These are phyloP conservation scores for Pseudomyrmex pallidus DNA, from an alignment of 1,140 invertebrate species.

Conservation along the genomic window DNA sequence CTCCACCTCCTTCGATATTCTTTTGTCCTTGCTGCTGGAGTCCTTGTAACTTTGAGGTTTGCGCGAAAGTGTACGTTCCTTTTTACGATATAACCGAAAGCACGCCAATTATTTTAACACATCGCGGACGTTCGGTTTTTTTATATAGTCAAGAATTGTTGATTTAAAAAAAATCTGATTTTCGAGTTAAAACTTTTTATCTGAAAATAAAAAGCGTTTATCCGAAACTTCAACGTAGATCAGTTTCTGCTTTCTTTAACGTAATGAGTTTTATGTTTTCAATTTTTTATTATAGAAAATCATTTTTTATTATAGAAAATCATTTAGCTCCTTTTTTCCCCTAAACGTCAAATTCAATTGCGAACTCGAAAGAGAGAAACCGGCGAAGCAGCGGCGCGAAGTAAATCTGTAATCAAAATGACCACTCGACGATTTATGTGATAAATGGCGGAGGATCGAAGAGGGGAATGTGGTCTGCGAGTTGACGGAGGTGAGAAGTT, in stretches of 20 bases:
- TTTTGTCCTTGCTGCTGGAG: slow-evolving; percentile 43
- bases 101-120: slow-evolving; percentile 13
- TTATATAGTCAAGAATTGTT: not conserved
- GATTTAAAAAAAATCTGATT: not conserved
- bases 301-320: no score
- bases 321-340: not conserved
- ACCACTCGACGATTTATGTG: slow-evolving; percentile 78
- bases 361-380: slow-evolving; percentile 21
- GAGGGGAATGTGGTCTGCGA: slow-evolving; percentile 64
- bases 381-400: slow-evolving; percentile 16
- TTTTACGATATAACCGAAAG: slow-evolving; percentile 15
- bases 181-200: slow-evolving; percentile 12
- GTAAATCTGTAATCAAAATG: slow-evolving; percentile 76
- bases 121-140: not conserved
- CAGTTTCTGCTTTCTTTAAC: not conserved
- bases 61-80: slow-evolving; percentile 36
- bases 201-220: not conserved
- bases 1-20: slow-evolving; percentile 67
- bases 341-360: slow-evolving; percentile 57
- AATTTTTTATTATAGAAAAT: not conserved
- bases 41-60: slow-evolving; percentile 19
- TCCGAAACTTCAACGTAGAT: not conserved
- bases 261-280: not conserved
- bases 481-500: slow-evolving; percentile 78
- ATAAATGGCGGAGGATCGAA: slow-evolving; percentile 67